These are phyloP conservation scores for Drosophila pandora DNA, from an alignment of 1,140 invertebrate species.

Conservation along the genomic window DNA sequence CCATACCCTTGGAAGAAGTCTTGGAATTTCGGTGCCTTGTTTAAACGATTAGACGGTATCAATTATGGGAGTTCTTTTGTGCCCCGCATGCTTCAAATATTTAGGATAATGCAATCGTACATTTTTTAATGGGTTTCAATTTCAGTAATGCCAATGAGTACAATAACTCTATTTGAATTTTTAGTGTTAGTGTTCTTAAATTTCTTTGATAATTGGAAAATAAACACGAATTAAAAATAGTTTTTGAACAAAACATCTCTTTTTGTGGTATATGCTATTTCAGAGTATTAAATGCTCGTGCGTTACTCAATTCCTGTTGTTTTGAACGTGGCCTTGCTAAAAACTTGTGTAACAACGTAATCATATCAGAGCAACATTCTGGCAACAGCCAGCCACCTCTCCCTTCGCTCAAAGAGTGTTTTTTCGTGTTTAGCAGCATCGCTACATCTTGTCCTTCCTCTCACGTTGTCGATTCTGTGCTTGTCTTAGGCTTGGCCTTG, in stretches of 20 bases:
- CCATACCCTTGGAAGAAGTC: conserved; percentile 18
- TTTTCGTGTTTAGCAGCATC: conserved; percentile 38
- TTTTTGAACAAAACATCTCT: too few relatives aligned
- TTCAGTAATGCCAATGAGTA: too few relatives aligned
- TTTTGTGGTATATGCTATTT: too few relatives aligned
- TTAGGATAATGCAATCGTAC: too few relatives aligned
- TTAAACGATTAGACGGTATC: background rate
- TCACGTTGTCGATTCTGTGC: conserved; percentile 16
- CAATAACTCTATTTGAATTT: too few relatives aligned
- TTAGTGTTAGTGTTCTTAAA: too few relatives aligned
- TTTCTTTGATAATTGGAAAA: too few relatives aligned
- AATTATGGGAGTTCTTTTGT: background rate
- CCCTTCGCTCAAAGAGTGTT: conserved; percentile 24
- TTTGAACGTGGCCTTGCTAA: conserved; percentile 11
- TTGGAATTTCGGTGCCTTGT: background rate
- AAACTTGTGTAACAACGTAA: conserved; percentile 60
- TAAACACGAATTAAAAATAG: too few relatives aligned
- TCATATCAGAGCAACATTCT: conserved; percentile 68
- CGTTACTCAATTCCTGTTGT: background rate
- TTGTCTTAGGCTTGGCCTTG: conserved; percentile 29
- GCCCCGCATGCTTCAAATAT: background rate
- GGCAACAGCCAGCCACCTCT: conserved; percentile 12
- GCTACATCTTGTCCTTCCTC: conserved; percentile 31
- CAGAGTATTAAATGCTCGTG: conserved; percentile 6
- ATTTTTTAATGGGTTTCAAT: too few relatives aligned